A percentile compares a stretch with the other conserved stretches of the same genome.
Evolutionary conservation across 2,113 vertebrate genomes (phyloP).

Genomic region (Cochlearius cochlearius): DNA sequence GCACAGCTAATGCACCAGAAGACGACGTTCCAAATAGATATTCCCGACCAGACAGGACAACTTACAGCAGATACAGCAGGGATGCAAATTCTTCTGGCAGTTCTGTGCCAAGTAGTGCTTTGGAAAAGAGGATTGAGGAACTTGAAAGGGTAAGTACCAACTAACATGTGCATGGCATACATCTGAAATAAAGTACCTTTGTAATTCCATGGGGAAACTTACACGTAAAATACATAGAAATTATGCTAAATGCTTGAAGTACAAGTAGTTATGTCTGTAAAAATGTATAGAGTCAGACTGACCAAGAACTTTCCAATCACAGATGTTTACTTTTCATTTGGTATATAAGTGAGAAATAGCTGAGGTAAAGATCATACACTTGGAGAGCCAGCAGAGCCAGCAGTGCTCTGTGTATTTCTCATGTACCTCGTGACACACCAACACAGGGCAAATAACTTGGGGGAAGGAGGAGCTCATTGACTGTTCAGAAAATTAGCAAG

Average conservation of each 20-base stretch:
- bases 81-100: slow-evolving; percentile 75
- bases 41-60: slow-evolving; percentile 73
- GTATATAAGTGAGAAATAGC: neutral
- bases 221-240: neutral
- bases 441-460: neutral
- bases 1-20: slow-evolving; percentile 74
- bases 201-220: neutral
- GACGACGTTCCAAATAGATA: slow-evolving; percentile 81
- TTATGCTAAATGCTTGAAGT: neutral
- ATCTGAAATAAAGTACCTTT: neutral
- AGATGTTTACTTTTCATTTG: neutral
- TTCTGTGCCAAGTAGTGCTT: slow-evolving; percentile 65
- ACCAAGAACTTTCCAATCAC: neutral
- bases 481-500: neutral
- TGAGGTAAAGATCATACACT: neutral
- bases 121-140: slow-evolving; percentile 92
- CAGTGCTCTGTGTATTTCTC: neutral
- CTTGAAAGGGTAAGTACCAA: slow-evolving; percentile 85
- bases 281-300: neutral
- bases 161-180: neutral
- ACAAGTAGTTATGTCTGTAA: neutral
- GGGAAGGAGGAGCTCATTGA: neutral
- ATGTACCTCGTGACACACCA: accelerated
- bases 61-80: slow-evolving; percentile 75
- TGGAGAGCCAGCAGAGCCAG: neutral